Percentiles rank a stretch among this genome's conserved stretches.
Conservation (phyloP, 2,113 vertebrate genomes). For the Caretta caretta region DNA sequence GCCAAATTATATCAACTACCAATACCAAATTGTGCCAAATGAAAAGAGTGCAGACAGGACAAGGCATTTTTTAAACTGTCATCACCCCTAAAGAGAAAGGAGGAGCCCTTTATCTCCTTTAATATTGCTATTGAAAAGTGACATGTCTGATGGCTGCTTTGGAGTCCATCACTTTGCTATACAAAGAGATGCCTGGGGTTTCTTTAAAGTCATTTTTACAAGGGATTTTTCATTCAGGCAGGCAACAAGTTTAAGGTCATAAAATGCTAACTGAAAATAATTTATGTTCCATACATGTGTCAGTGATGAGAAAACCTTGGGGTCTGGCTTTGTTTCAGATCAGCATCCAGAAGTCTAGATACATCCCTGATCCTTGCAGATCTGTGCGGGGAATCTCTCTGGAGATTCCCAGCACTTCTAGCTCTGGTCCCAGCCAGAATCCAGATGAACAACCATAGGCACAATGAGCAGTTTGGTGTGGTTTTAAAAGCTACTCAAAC, state of each 20-base stretch:
- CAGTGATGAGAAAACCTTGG: neutral
- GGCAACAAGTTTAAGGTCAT: neutral
- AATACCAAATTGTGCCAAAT: conserved; percentile 43
- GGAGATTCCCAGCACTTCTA: neutral
- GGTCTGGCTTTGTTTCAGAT: neutral
- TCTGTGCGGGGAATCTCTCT: fast-evolving
- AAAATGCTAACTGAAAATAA: neutral
- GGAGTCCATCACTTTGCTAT: fast-evolving
- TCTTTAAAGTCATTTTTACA: neutral
- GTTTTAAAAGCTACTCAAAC: neutral
- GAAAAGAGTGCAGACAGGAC: conserved; percentile 16
- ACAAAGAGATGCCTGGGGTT: fast-evolving
- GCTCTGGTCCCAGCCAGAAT: neutral
- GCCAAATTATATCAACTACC: conserved; percentile 78
- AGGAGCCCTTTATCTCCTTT: conserved; percentile 9
- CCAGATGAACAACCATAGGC: neutral
- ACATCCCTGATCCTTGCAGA: fast-evolving
- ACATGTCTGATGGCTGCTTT: neutral
- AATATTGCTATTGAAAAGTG: neutral
- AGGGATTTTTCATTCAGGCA: neutral
- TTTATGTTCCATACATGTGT: fast-evolving
- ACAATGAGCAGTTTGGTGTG: fast-evolving
- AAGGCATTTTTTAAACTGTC: conserved; percentile 35
- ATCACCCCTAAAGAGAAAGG: neutral
- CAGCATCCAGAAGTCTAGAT: neutral